Evolutionary conservation across 2,797 vertebrate species (phyloP).

Genomic region (Sebastes goodei): DNA sequence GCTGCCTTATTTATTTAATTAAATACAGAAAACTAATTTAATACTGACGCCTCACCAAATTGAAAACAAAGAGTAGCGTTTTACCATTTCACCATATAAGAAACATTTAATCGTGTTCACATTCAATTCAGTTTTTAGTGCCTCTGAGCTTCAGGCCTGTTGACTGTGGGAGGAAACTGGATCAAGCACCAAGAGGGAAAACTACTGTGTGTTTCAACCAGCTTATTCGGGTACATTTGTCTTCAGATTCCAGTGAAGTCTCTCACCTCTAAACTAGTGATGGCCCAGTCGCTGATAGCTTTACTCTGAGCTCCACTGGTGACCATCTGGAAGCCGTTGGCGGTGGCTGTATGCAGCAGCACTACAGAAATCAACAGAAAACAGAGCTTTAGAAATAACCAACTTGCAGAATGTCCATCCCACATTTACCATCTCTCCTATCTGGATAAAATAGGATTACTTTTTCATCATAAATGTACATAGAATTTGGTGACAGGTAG

Average conservation of each 20-base stretch:
- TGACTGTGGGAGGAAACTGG: conserved; percentile 2
- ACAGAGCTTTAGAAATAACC: neutral
- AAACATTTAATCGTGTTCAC: neutral
- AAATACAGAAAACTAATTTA: neutral
- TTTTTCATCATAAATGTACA: neutral
- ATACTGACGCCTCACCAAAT: neutral
- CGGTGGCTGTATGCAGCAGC: conserved; percentile 94
- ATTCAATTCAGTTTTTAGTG: neutral
- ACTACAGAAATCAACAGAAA: conserved; percentile 76
- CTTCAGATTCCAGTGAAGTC: neutral
- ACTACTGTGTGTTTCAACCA: neutral
- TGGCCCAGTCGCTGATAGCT: conserved; percentile 95
- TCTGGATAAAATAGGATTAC: neutral
- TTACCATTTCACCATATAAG: neutral
- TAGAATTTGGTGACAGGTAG: neutral
- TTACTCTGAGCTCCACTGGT: conserved; percentile 97
- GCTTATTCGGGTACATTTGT: neutral
- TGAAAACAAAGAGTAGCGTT: neutral
- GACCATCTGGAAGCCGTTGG: conserved; percentile 99
- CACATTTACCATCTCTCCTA: neutral
- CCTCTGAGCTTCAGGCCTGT: neutral
- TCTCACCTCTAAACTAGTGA: conserved; percentile 96
- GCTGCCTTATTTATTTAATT: too few relatives aligned
- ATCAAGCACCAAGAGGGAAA: neutral
- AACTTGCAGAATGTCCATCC: neutral